Base-by-base conservation (phyloP, 1,140 invertebrate species). In the Heliothis virescens region DNA sequence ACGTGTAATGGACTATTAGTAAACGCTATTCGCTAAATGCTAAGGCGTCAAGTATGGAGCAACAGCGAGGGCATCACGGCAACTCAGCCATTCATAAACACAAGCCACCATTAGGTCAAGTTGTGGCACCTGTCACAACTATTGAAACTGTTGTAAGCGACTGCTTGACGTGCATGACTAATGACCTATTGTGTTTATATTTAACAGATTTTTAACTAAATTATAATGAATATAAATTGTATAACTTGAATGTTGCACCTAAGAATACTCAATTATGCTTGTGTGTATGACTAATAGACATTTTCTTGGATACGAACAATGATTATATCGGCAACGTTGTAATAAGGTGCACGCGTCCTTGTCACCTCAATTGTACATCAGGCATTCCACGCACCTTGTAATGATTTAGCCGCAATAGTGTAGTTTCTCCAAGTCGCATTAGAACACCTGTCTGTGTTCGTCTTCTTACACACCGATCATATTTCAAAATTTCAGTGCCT, bases 401-500 rank as follows among this genome's bases (percentile, higher is more conserved):
- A 87, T 91, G n/a, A 87, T 87, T 90, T 90, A 87, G 84, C 84
- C 53, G 85, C 82, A 83, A 85, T 85, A 82, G 67, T 74, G 74
- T 85, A 85, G 81, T 81, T 71, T 72, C 59, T 79, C 29, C 55
- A 78, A 77, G 55, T 69, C 67, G 47, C 62, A 79, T 65, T 74
- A 73, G 65, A 72, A 74, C 72, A 80, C 50, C 53, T 71, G 62
- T 26, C 76, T 55, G 75, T 63, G 60, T 81, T 82, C 76, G 34
- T 83, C 77, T 85, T 83, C 71, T 81, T 85, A 60, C 65, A 65
- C 72, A 80, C 79, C 71, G 48, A 82, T 83, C 83, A 87, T 83
- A 88, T 87, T 85, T 87, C 71, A 85, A 80, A 87, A 79, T 87
- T 88, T 88, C 86, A 90, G 90, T 91, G 89, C 87, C 90, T 92